These are phyloP conservation scores for Ophion slaviceki DNA, from an alignment of 2,888 invertebrate genomes.

Conservation along the genomic window DNA sequence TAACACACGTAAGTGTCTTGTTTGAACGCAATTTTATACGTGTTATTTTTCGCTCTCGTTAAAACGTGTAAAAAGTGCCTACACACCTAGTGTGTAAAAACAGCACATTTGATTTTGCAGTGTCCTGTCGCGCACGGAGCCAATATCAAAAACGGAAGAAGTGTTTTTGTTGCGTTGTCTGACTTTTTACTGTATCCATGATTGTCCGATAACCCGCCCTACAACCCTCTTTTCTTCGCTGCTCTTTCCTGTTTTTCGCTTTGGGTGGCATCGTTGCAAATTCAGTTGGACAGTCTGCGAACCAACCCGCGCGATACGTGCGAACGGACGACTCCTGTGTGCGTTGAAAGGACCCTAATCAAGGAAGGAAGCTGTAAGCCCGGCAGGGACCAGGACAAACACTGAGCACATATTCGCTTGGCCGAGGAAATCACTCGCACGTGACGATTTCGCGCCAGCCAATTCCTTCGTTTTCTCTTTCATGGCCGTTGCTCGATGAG, in stretches of 20 bases:
- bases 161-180: no score
- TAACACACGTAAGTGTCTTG: no score
- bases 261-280: neutral
- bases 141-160: no score
- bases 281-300: slow-evolving; percentile 29
- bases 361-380: slow-evolving; percentile 49
- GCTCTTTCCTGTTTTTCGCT: slow-evolving; percentile 27
- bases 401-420: slow-evolving; percentile 42
- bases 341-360: slow-evolving; percentile 64
- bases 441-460: slow-evolving; percentile 63
- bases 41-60: no score
- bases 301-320: slow-evolving; percentile 62
- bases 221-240: slow-evolving; percentile 13
- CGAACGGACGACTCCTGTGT: slow-evolving; percentile 36
- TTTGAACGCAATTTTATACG: no score
- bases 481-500: slow-evolving; percentile 2
- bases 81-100: no score
- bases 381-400: slow-evolving; percentile 55
- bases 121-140: no score
- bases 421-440: slow-evolving; percentile 59
- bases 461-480: slow-evolving; percentile 50
- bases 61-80: no score
- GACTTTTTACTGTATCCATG: no score
- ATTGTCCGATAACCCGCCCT: neutral
- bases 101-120: no score